These are phyloP conservation scores for Streptopelia turtur DNA, from an alignment of 2,797 vertebrate genomes.

Conservation along the genomic window DNA sequence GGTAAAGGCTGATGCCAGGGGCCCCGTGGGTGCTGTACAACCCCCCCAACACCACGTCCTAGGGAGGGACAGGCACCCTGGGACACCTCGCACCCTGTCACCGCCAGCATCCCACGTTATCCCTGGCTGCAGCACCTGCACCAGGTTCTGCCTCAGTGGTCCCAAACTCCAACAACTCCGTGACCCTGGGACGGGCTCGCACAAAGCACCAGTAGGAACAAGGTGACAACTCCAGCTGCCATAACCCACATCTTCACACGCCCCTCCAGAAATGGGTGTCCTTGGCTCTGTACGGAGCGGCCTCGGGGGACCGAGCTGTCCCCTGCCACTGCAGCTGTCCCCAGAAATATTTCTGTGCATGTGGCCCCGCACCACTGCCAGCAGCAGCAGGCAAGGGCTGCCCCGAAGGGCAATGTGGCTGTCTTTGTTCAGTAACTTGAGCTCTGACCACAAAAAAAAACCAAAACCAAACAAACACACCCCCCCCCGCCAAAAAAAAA, in stretches of 20 bases:
- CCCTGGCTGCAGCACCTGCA: background rate
- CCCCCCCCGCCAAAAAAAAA: too few relatives aligned
- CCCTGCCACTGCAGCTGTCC: background rate
- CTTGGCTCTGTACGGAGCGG: background rate
- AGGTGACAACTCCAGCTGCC: background rate
- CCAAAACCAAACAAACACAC: background rate
- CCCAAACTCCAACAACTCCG: background rate
- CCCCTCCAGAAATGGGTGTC: fast-evolving
- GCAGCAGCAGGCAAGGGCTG: background rate
- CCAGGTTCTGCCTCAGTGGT: background rate
- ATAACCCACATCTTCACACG: fast-evolving
- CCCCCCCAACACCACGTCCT: fast-evolving
- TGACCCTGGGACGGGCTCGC: background rate
- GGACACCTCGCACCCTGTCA: background rate
- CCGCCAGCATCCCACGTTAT: fast-evolving
- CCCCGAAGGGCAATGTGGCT: fast-evolving
- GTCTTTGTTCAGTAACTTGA: background rate
- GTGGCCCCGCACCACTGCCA: fast-evolving
- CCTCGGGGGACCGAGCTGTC: background rate
- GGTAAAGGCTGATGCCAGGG: fast-evolving
- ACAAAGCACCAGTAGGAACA: background rate
- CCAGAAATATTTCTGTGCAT: fast-evolving
- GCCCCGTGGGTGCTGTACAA: fast-evolving
- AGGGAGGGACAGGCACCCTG: fast-evolving
- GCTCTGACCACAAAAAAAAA: background rate